Evolutionary conservation across 2,888 invertebrate species (phyloP).

Genomic region (Drosophila lacicola): DNA sequence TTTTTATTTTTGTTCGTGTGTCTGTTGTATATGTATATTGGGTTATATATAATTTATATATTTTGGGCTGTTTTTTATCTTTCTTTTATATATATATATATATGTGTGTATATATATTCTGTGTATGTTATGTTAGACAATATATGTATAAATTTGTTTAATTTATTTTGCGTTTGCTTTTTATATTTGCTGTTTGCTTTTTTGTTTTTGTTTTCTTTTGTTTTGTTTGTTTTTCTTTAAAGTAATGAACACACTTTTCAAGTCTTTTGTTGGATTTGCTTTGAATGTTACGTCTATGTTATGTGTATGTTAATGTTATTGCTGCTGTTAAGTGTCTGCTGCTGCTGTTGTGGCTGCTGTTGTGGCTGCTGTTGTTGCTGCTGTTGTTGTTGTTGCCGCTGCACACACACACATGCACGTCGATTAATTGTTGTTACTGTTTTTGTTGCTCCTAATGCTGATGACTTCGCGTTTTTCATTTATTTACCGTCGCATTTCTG

Average conservation of each 20-base stretch:
- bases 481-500: constrained; percentile 42
- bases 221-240: constrained; percentile 51
- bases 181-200: constrained; percentile 18
- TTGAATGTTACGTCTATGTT: constrained; percentile 47
- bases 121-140: constrained; percentile 25
- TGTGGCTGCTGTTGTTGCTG: constrained; percentile 3
- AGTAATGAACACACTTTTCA: constrained; percentile 75
- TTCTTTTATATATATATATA: constrained; percentile 19
- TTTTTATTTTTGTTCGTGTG: constrained; percentile 35
- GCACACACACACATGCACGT: constrained; percentile 10
- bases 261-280: constrained; percentile 74
- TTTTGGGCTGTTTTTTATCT: constrained; percentile 41
- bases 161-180: constrained; percentile 6
- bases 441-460: constrained; percentile 24
- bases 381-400: constrained; percentile 10
- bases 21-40: constrained; percentile 23
- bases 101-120: constrained; percentile 24
- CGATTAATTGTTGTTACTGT: constrained; percentile 10
- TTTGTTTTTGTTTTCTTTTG: constrained; percentile 21
- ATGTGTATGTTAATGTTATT: constrained; percentile 28
- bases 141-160: constrained; percentile 15
- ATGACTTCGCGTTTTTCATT: constrained; percentile 52
- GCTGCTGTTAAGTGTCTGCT: constrained; percentile 24
- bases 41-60: constrained; percentile 16
- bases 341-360: not conserved